Base-by-base conservation (phyloP, 2,113 vertebrate genomes). In the Myxocyprinus asiaticus region DNA sequence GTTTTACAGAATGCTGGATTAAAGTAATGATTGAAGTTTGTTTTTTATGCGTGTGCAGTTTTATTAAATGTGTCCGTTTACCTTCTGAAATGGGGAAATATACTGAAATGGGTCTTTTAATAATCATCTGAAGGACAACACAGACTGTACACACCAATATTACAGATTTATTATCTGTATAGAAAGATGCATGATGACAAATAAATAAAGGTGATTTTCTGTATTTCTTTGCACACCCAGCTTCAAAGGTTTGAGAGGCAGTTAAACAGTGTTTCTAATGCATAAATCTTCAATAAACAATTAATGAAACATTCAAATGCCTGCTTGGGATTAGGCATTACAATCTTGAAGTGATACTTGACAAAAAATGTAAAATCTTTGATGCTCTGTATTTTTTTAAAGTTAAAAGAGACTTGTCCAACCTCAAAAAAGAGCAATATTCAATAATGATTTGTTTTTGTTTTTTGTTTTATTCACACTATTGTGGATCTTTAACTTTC, bases 261-360 rank as follows among this genome's bases (percentile, higher is more conserved):
- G 22, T 33, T 1, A 33, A 33, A 33, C 22, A n/a, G n/a, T n/a
- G n/a, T n/a, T n/a, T n/a, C n/a, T 56, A 71, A 71, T 44, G 33
- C 8, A 43, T 15, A 56, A n/a, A 33, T 33, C 14, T 5, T 43
- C 43, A 58, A 43, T 8, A 73, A 59, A 73, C 8, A 11, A 11
- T 61, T 3, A 12, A 6, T 71, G 33, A 14, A 9, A 62, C 63
- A 81, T 66, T 59, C 44, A 63, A 51, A 62, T 51, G 53, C 55
- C 44, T 75, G 70, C 8, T 10, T 45, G 50, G 22, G 22, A 33
- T 33, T 33, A 33, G 22, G 22, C 22, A 33, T 33, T 33, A 33
- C 22, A 33, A 33, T 33, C 22, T 33, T 33, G 22, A 33, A 33
- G 22, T 33, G 22, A 33, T 33, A 33, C 22, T 33, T 33, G 22